phyloP scores from a whole-genome alignment of 1,140 invertebrate species.

The Frieseomelitta varia region DNA sequence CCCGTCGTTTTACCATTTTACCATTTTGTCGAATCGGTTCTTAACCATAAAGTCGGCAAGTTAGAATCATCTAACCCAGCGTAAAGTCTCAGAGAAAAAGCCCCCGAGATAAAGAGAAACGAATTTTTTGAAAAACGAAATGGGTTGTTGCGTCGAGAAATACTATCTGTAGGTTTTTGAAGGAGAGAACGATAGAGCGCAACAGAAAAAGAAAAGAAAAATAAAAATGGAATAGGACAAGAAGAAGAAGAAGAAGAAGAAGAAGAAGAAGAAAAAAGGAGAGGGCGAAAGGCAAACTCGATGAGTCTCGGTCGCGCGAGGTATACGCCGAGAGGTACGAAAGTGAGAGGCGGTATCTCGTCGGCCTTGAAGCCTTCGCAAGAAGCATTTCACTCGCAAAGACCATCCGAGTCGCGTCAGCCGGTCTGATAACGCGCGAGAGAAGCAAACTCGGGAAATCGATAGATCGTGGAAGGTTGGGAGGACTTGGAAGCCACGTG shows the following conservation, averaged over 20 bases:
- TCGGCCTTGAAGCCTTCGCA: conserved; percentile 70
- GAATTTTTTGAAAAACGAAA: no score
- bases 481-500: neutral
- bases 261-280: conserved; percentile 15
- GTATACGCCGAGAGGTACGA: no score
- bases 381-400: conserved; percentile 73
- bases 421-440: conserved; percentile 35
- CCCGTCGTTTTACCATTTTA: neutral
- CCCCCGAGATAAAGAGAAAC: no score
- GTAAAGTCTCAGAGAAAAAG: no score
- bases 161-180: no score
- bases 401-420: conserved; percentile 53
- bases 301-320: conserved; percentile 33
- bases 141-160: no score
- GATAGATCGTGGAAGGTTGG: neutral
- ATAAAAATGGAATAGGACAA: conserved; percentile 7
- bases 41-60: no score
- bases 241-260: conserved; percentile 16
- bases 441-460: neutral
- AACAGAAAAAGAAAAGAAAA: no score
- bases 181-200: neutral
- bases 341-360: conserved; percentile 71
- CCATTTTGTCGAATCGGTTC: no score
- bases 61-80: no score
- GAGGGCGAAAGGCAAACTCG: conserved; percentile 25